A percentile compares a stretch with the other conserved stretches of the same genome.
Conservation (phyloP, 1,140 invertebrate species). For the Caenorhabditis remanei region DNA sequence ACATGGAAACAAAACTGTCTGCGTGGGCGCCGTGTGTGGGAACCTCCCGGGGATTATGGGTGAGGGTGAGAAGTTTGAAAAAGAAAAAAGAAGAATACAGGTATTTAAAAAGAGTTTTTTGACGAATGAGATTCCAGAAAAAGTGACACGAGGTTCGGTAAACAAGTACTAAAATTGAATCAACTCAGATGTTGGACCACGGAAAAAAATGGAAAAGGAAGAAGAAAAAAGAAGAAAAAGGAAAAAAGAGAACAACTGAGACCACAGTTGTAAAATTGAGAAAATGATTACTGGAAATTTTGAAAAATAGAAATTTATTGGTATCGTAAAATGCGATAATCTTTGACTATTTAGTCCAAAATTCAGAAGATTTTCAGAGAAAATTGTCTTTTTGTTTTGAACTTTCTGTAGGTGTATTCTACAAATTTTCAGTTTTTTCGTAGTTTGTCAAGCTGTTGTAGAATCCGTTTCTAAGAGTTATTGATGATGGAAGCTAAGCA, state of each 20-base stretch:
- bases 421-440: no score
- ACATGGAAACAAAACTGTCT: slow-evolving; percentile 33
- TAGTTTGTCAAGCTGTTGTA: no score
- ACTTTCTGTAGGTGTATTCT: no score
- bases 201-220: background rate
- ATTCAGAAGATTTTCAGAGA: background rate
- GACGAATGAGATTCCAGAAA: slow-evolving; percentile 5
- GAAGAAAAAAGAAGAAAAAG: background rate
- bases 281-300: background rate
- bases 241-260: background rate
- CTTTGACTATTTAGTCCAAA: background rate
- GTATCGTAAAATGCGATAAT: no score
- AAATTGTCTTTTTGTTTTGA: background rate
- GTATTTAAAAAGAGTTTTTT: background rate
- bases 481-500: no score
- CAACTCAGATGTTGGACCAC: slow-evolving; percentile 13
- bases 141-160: slow-evolving; percentile 24
- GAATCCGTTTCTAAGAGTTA: no score
- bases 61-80: background rate
- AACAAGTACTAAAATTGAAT: slow-evolving; percentile 37
- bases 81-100: background rate
- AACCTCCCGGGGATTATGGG: background rate
- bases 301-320: no score
- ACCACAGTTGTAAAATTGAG: background rate
- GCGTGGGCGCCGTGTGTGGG: slow-evolving; percentile 39